Base-by-base conservation (phyloP, 2,797 vertebrate genomes). In the Craterocephalus amniculus region DNA sequence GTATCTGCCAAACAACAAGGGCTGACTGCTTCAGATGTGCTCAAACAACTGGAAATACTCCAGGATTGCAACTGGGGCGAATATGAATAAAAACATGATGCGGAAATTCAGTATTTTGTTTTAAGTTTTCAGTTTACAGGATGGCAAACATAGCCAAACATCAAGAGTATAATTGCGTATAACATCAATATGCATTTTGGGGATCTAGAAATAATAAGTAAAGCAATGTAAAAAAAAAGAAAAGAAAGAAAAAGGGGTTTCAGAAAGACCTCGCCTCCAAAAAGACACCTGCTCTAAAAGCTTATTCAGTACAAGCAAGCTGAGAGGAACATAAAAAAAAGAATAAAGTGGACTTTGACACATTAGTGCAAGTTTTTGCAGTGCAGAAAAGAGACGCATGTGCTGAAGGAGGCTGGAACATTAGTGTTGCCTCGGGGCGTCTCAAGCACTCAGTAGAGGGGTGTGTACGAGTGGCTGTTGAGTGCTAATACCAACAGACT, bases 51-150 rank as follows among this genome's bases (percentile, higher is more conserved):
- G 20, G 43, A 56, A 57, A 31, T 18, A 32, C 38, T 66, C 64
- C 56, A 58, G 20, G 36, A 22, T 14, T n/a, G n/a, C 4, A 12
- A 9, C 18, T 57, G 12, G 27, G 36, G 43, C 40, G 29, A 4
- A 29, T 48, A 45, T 58, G 29, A 26, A 67, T 49, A 51, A 58
- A 58, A 58, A 3, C 45, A 48, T 18, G 52, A n/a, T 24, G 29
- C 40, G 43, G 24, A 67, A 58, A 67, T 27, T 31, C 56, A n/a
- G 20, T 18, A 4, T 36, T 35, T 49, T 49, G 40, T 56, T 31
- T 48, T 38, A 20, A 67, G 55, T n/a, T 34, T 45, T 26, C 24
- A 6, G n/a, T n/a, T n/a, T n/a, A n/a, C n/a, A 4, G 14, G 22
- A 35, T 58, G 32, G 65, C 45, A 58, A 34, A 63, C 13, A 51